phyloP scores from a whole-genome alignment of 1,140 invertebrate species.

The Ridgeia piscesae region DNA sequence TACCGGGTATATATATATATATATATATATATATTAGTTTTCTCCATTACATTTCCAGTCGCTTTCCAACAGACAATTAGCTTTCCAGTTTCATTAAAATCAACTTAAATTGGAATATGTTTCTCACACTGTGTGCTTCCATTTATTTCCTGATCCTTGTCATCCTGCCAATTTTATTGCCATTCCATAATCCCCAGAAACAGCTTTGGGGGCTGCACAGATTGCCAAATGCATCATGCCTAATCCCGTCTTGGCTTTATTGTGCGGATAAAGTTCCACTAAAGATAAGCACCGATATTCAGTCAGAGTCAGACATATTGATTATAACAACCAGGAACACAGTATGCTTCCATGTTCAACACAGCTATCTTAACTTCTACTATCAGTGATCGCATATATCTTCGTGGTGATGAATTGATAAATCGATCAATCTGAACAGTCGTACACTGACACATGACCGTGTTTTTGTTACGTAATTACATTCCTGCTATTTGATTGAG shows the following conservation, averaged over 20 bases:
- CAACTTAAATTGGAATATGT: not conserved
- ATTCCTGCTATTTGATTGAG: not conserved
- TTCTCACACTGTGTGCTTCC: not conserved
- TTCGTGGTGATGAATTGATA: not conserved
- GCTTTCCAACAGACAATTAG: not conserved
- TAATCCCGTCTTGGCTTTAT: conserved; percentile 1
- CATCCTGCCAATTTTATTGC: not conserved
- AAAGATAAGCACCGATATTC: not conserved
- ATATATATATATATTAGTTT: too few species aligned
- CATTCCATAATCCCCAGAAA: not conserved
- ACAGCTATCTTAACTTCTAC: not conserved
- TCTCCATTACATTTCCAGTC: too few species aligned
- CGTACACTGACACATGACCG: not conserved
- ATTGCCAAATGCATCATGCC: not conserved
- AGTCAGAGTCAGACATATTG: not conserved
- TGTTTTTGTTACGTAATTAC: not conserved
- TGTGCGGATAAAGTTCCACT: not conserved
- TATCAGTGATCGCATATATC: not conserved
- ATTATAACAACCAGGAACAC: not conserved
- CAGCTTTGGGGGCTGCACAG: not conserved
- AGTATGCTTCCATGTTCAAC: not conserved
- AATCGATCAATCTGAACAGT: not conserved
- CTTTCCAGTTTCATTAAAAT: not conserved
- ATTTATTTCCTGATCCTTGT: not conserved
- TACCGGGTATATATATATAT: too few species aligned